A percentile compares a stretch with the other conserved stretches of the same genome.
These are phyloP conservation scores for Ciconia boyciana DNA, from an alignment of 2,113 vertebrate species.

Conservation along the genomic window DNA sequence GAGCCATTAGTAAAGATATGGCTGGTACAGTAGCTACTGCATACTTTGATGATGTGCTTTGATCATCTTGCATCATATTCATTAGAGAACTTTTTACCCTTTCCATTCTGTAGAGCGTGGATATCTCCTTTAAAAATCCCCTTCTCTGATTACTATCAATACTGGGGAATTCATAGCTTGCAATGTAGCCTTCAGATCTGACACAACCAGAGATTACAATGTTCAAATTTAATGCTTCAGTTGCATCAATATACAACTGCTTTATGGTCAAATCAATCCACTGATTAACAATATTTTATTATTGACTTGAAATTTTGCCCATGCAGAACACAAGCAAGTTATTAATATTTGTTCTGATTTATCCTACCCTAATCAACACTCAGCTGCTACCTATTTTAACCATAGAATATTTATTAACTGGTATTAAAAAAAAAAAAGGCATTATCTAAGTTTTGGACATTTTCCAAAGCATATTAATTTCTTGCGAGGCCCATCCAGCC, in stretches of 20 bases:
- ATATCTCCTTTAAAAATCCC: background rate
- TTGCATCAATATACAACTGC: background rate
- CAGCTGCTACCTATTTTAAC: background rate
- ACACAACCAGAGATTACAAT: background rate
- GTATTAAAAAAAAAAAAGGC: background rate
- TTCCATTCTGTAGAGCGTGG: background rate
- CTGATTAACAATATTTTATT: constrained; percentile 40
- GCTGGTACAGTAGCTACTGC: background rate
- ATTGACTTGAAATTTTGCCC: background rate
- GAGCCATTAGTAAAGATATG: background rate
- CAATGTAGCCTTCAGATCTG: background rate
- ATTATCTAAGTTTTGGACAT: background rate
- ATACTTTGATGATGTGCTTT: background rate
- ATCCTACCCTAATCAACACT: background rate
- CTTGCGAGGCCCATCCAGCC: background rate
- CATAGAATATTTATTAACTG: background rate
- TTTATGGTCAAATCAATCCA: constrained; percentile 36
- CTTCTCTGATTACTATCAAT: background rate
- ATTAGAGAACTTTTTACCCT: constrained; percentile 1
- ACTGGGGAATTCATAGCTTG: background rate
- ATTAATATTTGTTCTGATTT: background rate
- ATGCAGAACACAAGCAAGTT: background rate
- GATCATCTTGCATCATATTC: constrained; percentile 3
- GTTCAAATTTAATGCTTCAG: constrained; percentile 4
- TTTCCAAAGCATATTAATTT: background rate